phyloP scores from a whole-genome alignment of 37 sponge, comb jelly and placozoan genomes.

The Ianthella basta region DNA sequence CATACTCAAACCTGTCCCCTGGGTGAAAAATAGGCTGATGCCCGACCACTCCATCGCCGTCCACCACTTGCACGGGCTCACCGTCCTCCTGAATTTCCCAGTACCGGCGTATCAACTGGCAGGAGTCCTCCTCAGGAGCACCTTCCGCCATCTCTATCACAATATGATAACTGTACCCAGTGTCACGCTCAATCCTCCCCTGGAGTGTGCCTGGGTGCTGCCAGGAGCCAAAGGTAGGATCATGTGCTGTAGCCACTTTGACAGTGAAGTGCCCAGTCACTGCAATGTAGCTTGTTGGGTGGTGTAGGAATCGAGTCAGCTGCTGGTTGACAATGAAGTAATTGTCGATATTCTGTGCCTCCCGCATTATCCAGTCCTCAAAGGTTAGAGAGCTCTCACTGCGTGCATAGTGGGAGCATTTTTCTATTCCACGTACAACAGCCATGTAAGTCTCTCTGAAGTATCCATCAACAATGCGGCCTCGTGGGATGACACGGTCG shows the following conservation, averaged over 20 bases:
- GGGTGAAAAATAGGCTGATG: slow-evolving; percentile 46
- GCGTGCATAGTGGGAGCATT: too few relatives aligned
- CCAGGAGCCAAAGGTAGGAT: slow-evolving; percentile 31
- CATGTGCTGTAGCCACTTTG: slow-evolving; percentile 48
- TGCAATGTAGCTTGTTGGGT: slow-evolving; percentile 39
- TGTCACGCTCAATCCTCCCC: background rate
- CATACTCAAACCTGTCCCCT: slow-evolving; percentile 42
- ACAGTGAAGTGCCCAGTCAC: slow-evolving; percentile 42
- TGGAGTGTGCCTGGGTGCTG: background rate
- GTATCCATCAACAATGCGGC: too few relatives aligned
- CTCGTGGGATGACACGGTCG: too few relatives aligned
- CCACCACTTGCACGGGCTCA: slow-evolving; percentile 32
- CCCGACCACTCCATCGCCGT: slow-evolving; percentile 60
- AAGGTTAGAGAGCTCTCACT: too few relatives aligned
- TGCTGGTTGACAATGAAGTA: too few relatives aligned
- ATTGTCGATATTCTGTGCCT: too few relatives aligned
- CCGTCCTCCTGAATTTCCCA: slow-evolving; percentile 37
- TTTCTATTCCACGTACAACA: too few relatives aligned
- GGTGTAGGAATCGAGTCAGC: slow-evolving; percentile 24
- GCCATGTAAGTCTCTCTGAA: too few relatives aligned
- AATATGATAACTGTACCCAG: slow-evolving; percentile 1
- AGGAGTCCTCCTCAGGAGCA: slow-evolving; percentile 30
- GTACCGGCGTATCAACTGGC: slow-evolving; percentile 37
- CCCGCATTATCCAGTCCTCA: too few relatives aligned
- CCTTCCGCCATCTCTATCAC: slow-evolving; percentile 34